Conservation (phyloP, 2,888 invertebrate genomes). For the Maniola hyperantus region DNA sequence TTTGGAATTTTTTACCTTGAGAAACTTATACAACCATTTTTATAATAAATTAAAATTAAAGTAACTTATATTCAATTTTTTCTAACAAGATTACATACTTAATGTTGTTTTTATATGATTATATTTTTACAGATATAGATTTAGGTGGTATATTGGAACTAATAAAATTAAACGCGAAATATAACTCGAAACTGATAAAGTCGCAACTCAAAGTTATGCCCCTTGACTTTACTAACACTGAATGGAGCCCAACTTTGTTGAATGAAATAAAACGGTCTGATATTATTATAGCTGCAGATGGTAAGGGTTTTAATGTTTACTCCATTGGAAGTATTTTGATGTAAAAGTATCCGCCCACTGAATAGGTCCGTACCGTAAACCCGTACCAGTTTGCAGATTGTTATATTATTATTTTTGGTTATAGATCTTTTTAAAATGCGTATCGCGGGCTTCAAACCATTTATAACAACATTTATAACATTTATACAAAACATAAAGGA, state of each 20-base stretch:
- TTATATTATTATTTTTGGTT: no score
- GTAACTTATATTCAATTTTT: no score
- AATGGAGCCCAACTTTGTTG: slow-evolving; percentile 81
- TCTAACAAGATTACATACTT: no score
- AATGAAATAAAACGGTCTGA: slow-evolving; percentile 83
- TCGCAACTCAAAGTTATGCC: slow-evolving; percentile 84
- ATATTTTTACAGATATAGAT: slow-evolving; percentile 86
- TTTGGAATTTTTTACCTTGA: no score
- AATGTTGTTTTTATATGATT: no score
- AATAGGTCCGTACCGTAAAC: background rate
- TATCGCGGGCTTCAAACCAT: no score
- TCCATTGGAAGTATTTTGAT: background rate
- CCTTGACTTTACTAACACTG: slow-evolving; percentile 85
- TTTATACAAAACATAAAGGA: no score
- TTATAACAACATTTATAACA: no score
- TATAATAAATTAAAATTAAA: no score
- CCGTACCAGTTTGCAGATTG: no score
- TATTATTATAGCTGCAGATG: slow-evolving; percentile 91
- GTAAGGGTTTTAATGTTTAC: slow-evolving; percentile 70
- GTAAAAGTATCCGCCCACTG: background rate
- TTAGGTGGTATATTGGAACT: slow-evolving; percentile 88
- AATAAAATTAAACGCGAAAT: slow-evolving; percentile 86
- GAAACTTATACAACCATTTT: no score
- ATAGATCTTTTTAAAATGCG: no score
- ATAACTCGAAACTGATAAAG: slow-evolving; percentile 84